Evolutionary conservation across 2,888 invertebrate genomes (phyloP), one percentile per base, ranked within the genome.

Genomic region (Agrotis clavis): DNA sequence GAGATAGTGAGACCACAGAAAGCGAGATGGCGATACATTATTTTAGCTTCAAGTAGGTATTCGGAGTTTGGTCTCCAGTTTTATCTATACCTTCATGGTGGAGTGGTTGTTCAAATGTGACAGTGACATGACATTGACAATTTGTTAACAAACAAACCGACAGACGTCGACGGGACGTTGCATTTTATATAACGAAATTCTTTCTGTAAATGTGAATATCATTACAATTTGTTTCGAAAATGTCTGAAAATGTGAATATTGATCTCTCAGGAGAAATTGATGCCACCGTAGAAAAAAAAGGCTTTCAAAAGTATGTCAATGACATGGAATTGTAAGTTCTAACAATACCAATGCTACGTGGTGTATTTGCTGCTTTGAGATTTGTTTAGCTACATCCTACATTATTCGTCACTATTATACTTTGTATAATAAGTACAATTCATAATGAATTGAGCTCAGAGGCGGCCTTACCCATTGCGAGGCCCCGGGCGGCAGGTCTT

Each of bases 271-370:
- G 96, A 68, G 96, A 96, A 91, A 96, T 96, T 47, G 93, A 92
- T 87, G 92, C 96, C 19, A 90, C 94, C 18, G 84, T 91, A 11
- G 95, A 96, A 86, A 96, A 95, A 82, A 94, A 91, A 89, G 95
- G 96, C 77, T 94, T 96, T 69, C 95, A 95, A 93, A 96, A 96
- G 96, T 96, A 96, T 94, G 96, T 96, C 88, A 93, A 93, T 94
- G 93, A 95, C 90, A 87, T 95, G 90, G 96, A 96, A 92, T 89
- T 94, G 96, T 96, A 94, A 96, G 95, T 95, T 84, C 5, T 79
- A 69, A 67, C 87, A 84, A 90, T 86, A 87, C 90, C 88, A 87
- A 77, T 80, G 88, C 86, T 91, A 91, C 91, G 92, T 92, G 91
- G 91, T 91, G 87, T 89, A 82, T 87, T 83, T 62, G 18, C 67